Evolutionary conservation across 2,113 vertebrate genomes (phyloP), one percentile per base, ranked within the genome.

Genomic region (Furnarius figulus): DNA sequence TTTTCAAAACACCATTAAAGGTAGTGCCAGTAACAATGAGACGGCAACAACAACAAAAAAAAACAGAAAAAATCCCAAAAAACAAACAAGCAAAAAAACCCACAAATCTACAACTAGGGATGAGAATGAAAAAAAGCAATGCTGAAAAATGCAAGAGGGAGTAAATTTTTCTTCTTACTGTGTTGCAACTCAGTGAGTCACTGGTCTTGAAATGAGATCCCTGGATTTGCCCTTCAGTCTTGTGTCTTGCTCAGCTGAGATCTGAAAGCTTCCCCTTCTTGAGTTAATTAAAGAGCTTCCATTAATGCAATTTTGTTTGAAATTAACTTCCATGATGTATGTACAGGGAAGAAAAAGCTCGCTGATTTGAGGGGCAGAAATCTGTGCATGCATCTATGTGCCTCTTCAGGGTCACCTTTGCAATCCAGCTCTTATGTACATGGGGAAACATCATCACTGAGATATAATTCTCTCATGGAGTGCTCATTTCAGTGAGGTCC

Each of bases 221-320:
- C 46, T 84, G 55, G 56, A 85, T 95, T 81, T 93, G 63, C n/a
- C 67, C 42, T 96, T 89, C 49, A 59, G 28, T 73, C 37, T 89
- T 4, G 2, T 33, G 19, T 75, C 74, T 87, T 93, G 44, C 70
- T 91, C 66, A 73, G 40, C 8, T 76, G 78, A 87, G 40, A 90
- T 68, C 52, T 68, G 70, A 91, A 93, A 87, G 5, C 40, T 87
- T 93, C 70, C 21, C 30, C 16, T 68, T 55, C 27, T 61, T 72
- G 19, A 71, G 37, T 89, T 91, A 86, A 90, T 85, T 75, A 58
- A 87, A 78, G 56, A 91, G 13, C 55, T 93, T 74, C 52, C 53
- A 82, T 85, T 95, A 93, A 91, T 72, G 39, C 30, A 91, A 33
- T 42, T 85, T 87, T 74, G 20, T 78, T 78, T 75, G 56, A 89